Conservation (phyloP, 2,113 vertebrate species). For the Campylomormyrus tamandua region DNA sequence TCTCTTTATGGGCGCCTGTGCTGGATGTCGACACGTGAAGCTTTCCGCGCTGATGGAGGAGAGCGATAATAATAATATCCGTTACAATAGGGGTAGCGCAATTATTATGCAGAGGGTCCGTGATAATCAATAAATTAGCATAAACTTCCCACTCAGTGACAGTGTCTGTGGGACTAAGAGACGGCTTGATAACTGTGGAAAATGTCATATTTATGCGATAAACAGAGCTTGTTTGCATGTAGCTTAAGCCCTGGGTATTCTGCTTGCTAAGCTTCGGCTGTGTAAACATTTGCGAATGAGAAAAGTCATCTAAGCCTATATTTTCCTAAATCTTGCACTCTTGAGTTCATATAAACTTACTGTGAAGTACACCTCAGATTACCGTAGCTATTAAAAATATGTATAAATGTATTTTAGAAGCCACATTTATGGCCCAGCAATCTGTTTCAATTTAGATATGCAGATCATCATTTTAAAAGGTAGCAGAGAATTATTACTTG, state of each 20-base stretch:
- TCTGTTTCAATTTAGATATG: not conserved
- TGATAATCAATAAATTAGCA: not conserved
- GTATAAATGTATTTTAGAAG: not conserved
- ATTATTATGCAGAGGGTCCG: not conserved
- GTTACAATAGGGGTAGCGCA: not conserved
- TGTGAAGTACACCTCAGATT: not conserved
- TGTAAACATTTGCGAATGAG: not conserved
- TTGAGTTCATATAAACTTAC: not conserved
- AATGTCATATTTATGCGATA: not conserved
- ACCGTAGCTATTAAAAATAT: not conserved
- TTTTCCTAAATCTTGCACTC: not conserved
- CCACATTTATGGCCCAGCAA: not conserved
- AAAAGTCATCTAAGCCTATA: not conserved
- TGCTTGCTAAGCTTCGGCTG: not conserved
- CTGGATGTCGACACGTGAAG: not conserved
- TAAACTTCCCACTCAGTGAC: not conserved
- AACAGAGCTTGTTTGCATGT: not conserved
- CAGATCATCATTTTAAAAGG: not conserved
- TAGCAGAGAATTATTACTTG: not conserved
- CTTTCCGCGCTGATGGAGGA: not conserved
- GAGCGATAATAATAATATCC: not conserved
- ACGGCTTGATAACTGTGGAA: not conserved
- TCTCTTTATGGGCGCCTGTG: not conserved
- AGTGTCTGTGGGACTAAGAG: not conserved
- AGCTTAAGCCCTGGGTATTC: not conserved